A percentile compares a stretch with the other conserved stretches of the same genome.
Evolutionary conservation across 2,797 vertebrate genomes (phyloP).

Genomic region (Halcyon leucocephala): DNA sequence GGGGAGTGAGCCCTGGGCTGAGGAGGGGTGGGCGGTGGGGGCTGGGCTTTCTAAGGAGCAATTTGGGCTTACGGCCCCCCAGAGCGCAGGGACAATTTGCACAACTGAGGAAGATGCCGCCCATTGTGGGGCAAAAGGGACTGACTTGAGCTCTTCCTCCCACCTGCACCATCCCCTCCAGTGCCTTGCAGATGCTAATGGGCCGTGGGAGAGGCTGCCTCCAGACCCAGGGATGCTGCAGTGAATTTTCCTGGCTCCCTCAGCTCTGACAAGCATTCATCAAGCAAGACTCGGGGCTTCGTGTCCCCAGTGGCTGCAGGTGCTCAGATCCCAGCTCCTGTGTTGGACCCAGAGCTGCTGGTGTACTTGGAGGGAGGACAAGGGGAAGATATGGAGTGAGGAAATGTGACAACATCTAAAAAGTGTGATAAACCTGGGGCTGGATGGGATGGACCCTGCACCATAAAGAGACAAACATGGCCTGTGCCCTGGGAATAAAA

Average conservation of each 20-base stretch:
- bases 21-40: slow-evolving; percentile 19
- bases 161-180: background rate
- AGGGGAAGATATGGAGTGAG: background rate
- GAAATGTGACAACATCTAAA: background rate
- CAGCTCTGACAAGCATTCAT: background rate
- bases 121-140: background rate
- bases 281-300: background rate
- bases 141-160: background rate
- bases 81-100: slow-evolving; percentile 36
- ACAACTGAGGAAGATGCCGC: slow-evolving; percentile 12
- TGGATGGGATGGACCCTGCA: background rate
- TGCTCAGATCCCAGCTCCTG: background rate
- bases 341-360: background rate
- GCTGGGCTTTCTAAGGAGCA: slow-evolving; percentile 18
- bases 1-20: background rate
- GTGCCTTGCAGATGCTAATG: slow-evolving; percentile 36
- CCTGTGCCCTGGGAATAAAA: background rate
- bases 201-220: background rate
- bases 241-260: background rate
- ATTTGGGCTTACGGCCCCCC: slow-evolving; percentile 54
- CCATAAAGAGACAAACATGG: background rate
- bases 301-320: fast-evolving
- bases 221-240: background rate
- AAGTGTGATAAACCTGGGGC: background rate
- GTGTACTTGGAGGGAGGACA: background rate